phyloP scores from a whole-genome alignment of 2,888 invertebrate genomes.

The Cabera pusaria region DNA sequence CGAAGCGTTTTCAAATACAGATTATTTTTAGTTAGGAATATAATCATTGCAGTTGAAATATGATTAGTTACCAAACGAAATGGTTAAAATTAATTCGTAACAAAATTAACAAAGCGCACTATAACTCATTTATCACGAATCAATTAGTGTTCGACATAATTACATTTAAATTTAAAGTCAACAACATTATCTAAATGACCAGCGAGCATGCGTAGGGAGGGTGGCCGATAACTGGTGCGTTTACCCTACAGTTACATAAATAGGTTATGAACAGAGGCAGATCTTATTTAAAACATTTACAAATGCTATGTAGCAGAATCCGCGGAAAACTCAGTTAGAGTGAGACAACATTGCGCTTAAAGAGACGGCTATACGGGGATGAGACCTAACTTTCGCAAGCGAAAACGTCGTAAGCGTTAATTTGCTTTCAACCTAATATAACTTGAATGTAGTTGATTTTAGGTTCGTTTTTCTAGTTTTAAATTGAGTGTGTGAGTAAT shows the following conservation, averaged over 20 bases:
- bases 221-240: conserved; percentile 5
- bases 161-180: conserved; percentile 20
- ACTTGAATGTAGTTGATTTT: conserved; percentile 11
- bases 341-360: conserved; percentile 75
- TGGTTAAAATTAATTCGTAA: too few relatives aligned
- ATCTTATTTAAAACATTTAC: conserved; percentile 35
- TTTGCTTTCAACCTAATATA: too few relatives aligned
- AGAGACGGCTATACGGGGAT: conserved; percentile 75
- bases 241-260: conserved; percentile 2
- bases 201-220: conserved; percentile 17
- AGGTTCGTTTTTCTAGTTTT: too few relatives aligned
- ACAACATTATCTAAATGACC: conserved; percentile 23
- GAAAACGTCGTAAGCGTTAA: conserved; percentile 45
- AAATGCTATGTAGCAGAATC: conserved; percentile 50
- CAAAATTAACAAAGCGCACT: conserved; percentile 5
- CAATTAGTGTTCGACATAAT: conserved; percentile 18
- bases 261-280: too few relatives aligned
- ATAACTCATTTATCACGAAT: conserved; percentile 17
- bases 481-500: conserved; percentile 59
- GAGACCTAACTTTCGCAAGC: conserved; percentile 47
- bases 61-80: too few relatives aligned
- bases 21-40: too few relatives aligned
- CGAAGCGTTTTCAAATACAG: too few relatives aligned
- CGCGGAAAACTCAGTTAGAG: conserved; percentile 72
- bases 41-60: too few relatives aligned